These are phyloP conservation scores for Pyrrhia umbra DNA, from an alignment of 2,888 invertebrate genomes.

Conservation along the genomic window DNA sequence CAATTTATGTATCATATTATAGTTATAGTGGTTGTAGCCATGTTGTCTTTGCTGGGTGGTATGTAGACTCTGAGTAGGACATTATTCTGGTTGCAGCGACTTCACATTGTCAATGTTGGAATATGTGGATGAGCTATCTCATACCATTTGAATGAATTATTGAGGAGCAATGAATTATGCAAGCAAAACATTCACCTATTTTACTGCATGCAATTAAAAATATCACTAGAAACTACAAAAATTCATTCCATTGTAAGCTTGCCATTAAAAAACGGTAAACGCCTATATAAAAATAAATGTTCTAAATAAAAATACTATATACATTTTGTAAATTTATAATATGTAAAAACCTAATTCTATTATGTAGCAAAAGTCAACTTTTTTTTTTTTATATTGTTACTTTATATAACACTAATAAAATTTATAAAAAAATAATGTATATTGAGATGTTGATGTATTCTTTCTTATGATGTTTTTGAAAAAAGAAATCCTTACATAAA, in stretches of 20 bases:
- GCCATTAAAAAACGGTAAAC: conserved; percentile 11
- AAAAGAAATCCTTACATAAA: conserved; percentile 2
- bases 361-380: conserved; percentile 30
- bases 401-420: conserved; percentile 18
- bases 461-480: conserved; percentile 17
- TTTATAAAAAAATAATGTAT: conserved; percentile 34
- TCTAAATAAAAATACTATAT: conserved; percentile 37
- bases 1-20: conserved; percentile 12
- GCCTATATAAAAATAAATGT: conserved; percentile 22
- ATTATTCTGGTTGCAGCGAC: conserved; percentile 6
- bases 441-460: conserved; percentile 36
- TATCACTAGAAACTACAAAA: conserved; percentile 12
- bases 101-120: conserved; percentile 15
- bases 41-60: conserved; percentile 31
- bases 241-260: conserved; percentile 41
- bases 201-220: conserved; percentile 20
- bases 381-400: conserved; percentile 37
- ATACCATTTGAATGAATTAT: conserved; percentile 12
- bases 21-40: conserved; percentile 17
- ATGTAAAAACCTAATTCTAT: conserved; percentile 21
- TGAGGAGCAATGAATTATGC: conserved; percentile 14
- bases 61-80: conserved; percentile 33
- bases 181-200: conserved; percentile 25
- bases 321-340: conserved; percentile 61
- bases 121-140: conserved; percentile 18